Percentiles rank a stretch among this genome's conserved stretches.
Evolutionary conservation across 2,797 vertebrate species (phyloP).

Genomic region (Petrocephalus sullivani): DNA sequence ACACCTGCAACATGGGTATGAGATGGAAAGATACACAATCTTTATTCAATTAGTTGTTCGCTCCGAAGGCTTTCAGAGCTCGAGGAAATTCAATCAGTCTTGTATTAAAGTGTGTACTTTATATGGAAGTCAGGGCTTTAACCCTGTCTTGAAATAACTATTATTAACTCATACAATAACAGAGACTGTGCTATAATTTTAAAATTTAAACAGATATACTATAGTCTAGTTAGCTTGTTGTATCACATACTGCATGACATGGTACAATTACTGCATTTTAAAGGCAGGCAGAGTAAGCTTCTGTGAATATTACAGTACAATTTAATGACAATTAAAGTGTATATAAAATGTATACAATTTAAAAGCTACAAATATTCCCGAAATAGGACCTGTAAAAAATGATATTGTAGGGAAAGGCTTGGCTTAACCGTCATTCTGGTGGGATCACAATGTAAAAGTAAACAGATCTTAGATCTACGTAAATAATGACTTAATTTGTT

Average conservation of each 20-base stretch:
- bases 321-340: not conserved
- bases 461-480: not conserved
- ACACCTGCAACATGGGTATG: not conserved
- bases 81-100: conserved; percentile 20
- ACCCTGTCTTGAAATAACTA: not conserved
- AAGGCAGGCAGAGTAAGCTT: not conserved
- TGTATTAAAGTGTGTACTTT: conserved; percentile 15
- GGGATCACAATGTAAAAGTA: not conserved
- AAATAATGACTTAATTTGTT: not conserved
- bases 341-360: not conserved
- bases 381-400: not conserved
- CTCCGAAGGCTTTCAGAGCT: not conserved
- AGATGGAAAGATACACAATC: not conserved
- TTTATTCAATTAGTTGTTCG: not conserved
- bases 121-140: not conserved
- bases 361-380: not conserved
- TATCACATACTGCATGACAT: not conserved
- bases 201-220: not conserved
- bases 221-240: not conserved
- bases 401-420: not conserved
- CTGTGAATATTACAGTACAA: not conserved
- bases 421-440: not conserved
- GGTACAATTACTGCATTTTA: not conserved
- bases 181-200: not conserved
- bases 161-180: not conserved